phyloP scores from a whole-genome alignment of 1,140 invertebrate genomes.

The Orchestia grillus region DNA sequence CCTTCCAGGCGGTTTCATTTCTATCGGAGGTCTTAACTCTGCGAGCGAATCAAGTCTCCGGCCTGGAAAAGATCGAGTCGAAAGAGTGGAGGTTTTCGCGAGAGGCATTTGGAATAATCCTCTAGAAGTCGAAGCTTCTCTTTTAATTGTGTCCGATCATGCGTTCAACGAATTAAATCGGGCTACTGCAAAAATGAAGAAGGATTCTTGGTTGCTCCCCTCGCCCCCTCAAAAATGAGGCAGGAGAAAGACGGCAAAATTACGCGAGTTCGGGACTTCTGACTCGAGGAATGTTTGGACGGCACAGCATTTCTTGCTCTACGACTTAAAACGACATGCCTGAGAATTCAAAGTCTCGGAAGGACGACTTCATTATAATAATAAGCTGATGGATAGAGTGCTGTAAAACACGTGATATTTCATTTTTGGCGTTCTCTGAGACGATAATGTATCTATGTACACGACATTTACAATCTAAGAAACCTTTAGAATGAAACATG shows the following conservation, averaged over 20 bases:
- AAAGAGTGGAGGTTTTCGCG: constrained; percentile 8
- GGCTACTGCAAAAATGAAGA: constrained; percentile 25
- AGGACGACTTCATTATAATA: not conserved
- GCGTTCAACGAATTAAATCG: constrained; percentile 54
- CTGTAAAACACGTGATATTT: too few species aligned
- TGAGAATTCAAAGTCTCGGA: not conserved
- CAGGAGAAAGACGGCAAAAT: not conserved
- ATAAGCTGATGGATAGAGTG: not conserved
- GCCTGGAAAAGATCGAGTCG: not conserved
- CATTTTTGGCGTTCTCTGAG: too few species aligned
- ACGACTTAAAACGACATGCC: not conserved
- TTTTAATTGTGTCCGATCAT: constrained; percentile 55
- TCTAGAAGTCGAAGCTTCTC: constrained; percentile 44
- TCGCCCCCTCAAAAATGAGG: not conserved
- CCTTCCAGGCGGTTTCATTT: constrained; percentile 47
- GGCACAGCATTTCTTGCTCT: not conserved
- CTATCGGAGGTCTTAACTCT: constrained; percentile 35
- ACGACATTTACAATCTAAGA: too few species aligned
- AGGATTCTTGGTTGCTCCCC: not conserved
- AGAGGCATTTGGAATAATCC: constrained; percentile 52
- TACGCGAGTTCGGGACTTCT: not conserved
- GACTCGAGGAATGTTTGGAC: not conserved
- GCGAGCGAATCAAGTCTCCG: constrained; percentile 40
- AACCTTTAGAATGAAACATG: too few species aligned
- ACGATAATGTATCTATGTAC: too few species aligned